Base-by-base conservation (phyloP, 2,888 invertebrate genomes). In the Eilema sororculum region DNA sequence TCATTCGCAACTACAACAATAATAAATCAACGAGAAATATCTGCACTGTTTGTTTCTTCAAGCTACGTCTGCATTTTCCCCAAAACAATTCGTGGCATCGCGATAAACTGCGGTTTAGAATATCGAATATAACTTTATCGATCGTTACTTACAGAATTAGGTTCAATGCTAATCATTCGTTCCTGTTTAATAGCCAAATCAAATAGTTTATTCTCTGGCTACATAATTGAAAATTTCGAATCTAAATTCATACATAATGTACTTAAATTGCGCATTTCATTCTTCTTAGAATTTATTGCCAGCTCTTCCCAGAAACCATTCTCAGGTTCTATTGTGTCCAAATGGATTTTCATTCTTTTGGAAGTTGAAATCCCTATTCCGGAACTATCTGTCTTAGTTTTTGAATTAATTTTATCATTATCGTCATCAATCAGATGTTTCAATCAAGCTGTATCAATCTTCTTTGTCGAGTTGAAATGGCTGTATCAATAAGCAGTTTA, bases 21-120 rank as follows among this genome's bases (percentile, higher is more conserved):
- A 64, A 46, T 67, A 67, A 70, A 70, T 70, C 65, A 65, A 60
- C 12, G n/a, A 62, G 13, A 65, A 56, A 60, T 24, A 67, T 8
- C 46, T 60, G 61, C n/a, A 33, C 24, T 57, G 28, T 56, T 62
- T 62, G 33, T 65, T 66, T 37, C n/a, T 33, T 12, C 10, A 65
- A 24, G 62, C 24, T 59, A 52, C 30, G 68, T 60, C 59, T 46
- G 22, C 46, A 30, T n/a, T 65, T 60, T 68, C 37, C 37, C 24
- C 65, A 69, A 46, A 56, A 20, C 59, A 52, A 69, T 59, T 59
- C 30, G n/a, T n/a, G 60, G 62, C 25, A 56, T 57, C 58, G 25
- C 0, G 28, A 28, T 37, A 20, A 57, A 16, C 37, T 2, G 13
- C 57, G 24, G 16, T 28, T 37, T 16, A 61, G 56, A 67, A 33